phyloP scores from a whole-genome alignment of 2,113 vertebrate species.

The Phalacrocorax carbo region DNA sequence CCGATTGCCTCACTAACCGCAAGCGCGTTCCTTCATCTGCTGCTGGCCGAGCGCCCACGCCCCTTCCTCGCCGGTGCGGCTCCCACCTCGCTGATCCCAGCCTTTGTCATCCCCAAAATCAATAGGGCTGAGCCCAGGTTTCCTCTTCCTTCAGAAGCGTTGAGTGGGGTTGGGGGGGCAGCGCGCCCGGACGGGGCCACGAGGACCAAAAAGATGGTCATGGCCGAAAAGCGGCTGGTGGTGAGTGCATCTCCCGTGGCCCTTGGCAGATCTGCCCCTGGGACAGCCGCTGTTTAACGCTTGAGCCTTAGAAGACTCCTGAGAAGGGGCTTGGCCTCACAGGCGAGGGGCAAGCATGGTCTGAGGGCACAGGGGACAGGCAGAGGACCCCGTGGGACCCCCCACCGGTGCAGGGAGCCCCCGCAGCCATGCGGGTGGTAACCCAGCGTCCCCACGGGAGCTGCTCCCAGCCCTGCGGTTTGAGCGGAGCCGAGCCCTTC shows the following conservation, averaged over 20 bases:
- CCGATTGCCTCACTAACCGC: background rate
- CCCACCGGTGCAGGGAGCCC: background rate
- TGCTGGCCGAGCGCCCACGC: background rate
- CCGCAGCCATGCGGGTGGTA: background rate
- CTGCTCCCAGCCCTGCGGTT: slow-evolving; percentile 2
- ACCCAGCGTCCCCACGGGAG: background rate
- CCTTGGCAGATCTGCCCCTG: too few relatives aligned
- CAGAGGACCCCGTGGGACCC: background rate
- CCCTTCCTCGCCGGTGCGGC: background rate
- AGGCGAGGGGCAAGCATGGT: background rate
- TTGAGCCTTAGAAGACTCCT: background rate
- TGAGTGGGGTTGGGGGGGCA: background rate
- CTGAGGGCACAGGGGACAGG: too few relatives aligned
- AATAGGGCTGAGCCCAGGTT: background rate
- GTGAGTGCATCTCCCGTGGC: fast-evolving
- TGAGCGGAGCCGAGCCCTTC: background rate
- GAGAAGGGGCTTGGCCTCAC: background rate
- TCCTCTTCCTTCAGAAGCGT: background rate
- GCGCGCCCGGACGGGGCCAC: fast-evolving
- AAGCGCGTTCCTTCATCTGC: background rate
- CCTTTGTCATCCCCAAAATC: background rate
- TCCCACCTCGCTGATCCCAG: background rate
- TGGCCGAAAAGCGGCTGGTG: background rate
- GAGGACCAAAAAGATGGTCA: background rate
- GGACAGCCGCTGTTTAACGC: too few relatives aligned